phyloP scores from a whole-genome alignment of 2,113 vertebrate species.

The Lepus americanus region DNA sequence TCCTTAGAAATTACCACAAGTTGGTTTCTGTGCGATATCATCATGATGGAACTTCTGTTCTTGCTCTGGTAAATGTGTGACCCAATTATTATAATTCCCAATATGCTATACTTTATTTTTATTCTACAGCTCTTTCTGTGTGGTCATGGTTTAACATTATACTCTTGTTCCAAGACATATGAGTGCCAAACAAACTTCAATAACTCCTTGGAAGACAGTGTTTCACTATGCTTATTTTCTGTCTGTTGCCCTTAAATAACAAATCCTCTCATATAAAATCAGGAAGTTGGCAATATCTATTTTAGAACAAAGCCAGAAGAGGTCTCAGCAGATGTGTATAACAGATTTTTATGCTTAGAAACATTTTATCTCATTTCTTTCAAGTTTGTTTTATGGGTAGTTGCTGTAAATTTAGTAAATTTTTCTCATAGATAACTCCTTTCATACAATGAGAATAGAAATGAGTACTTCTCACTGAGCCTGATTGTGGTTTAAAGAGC shows the following conservation, averaged over 20 bases:
- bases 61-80: constrained; percentile 66
- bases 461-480: background rate
- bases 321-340: background rate
- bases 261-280: constrained; percentile 21
- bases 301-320: constrained; percentile 45
- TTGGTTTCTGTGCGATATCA: constrained; percentile 51
- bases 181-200: constrained; percentile 52
- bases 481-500: background rate
- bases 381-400: background rate
- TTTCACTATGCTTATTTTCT: background rate
- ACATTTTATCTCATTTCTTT: constrained; percentile 60
- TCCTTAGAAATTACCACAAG: constrained; percentile 67
- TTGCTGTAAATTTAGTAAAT: background rate
- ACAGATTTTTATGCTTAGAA: background rate
- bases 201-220: background rate
- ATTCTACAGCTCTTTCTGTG: constrained; percentile 64
- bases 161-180: constrained; percentile 58
- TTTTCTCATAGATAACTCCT: background rate
- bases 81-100: constrained; percentile 64
- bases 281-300: constrained; percentile 15
- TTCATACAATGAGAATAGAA: constrained; percentile 44
- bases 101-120: constrained; percentile 64
- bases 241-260: constrained; percentile 13
- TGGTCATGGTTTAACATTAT: constrained; percentile 61
- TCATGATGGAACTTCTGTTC: constrained; percentile 59